phyloP scores from a whole-genome alignment of 2,888 invertebrate species.

The Tachina lurida region DNA sequence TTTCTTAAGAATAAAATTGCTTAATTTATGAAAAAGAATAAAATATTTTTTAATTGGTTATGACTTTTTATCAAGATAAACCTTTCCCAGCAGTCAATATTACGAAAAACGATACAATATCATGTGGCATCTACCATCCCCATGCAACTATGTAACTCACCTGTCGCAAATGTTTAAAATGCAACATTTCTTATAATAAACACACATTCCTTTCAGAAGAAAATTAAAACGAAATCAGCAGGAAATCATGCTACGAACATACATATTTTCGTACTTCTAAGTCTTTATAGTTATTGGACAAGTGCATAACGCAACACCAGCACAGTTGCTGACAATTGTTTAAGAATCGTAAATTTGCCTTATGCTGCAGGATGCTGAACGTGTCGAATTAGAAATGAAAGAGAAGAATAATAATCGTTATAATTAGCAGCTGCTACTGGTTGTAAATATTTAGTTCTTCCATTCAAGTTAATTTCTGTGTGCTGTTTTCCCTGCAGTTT shows the following conservation, averaged over 20 bases:
- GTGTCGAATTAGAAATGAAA: slow-evolving; percentile 24
- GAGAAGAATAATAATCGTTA: slow-evolving; percentile 1
- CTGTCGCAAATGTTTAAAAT: slow-evolving; percentile 26
- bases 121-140: slow-evolving; percentile 11
- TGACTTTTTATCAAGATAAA: slow-evolving; percentile 59
- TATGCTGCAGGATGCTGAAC: slow-evolving; percentile 49
- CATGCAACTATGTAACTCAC: slow-evolving; percentile 16
- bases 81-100: background rate
- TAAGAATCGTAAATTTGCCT: slow-evolving; percentile 53
- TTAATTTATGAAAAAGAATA: slow-evolving; percentile 41
- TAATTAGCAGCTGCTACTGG: slow-evolving; percentile 70
- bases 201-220: slow-evolving; percentile 27
- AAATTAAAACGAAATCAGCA: background rate
- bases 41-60: slow-evolving; percentile 25
- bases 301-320: slow-evolving; percentile 40
- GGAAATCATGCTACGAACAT: too few species aligned
- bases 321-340: slow-evolving; percentile 29
- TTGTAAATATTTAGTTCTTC: slow-evolving; percentile 23
- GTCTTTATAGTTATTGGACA: background rate
- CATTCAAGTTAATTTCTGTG: background rate
- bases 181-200: slow-evolving; percentile 40
- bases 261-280: background rate
- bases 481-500: slow-evolving; percentile 26
- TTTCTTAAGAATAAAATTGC: slow-evolving; percentile 42
- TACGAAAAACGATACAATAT: background rate